Conservation (phyloP, 2,113 vertebrate species). For the Cromileptes altivelis region DNA sequence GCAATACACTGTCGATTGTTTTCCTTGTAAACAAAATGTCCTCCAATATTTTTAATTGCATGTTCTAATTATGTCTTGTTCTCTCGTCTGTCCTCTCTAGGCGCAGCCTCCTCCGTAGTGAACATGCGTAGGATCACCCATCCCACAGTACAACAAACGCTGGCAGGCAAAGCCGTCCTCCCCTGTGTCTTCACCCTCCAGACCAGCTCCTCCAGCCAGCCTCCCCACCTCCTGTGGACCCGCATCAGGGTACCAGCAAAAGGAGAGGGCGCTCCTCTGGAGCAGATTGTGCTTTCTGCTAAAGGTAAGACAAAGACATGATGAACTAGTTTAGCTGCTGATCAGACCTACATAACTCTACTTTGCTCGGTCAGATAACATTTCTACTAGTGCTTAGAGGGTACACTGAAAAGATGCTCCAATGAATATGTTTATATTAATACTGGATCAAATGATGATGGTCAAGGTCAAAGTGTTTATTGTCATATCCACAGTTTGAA, state of each 20-base stretch:
- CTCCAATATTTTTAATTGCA: constrained; percentile 8
- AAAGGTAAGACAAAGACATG: constrained; percentile 79
- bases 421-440: constrained; percentile 15
- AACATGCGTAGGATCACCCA: constrained; percentile 88
- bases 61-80: constrained; percentile 7
- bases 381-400: not conserved
- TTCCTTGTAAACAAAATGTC: not conserved
- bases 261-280: constrained; percentile 72
- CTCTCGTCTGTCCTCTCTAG: constrained; percentile 38
- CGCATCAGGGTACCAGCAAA: constrained; percentile 78
- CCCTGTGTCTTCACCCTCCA: constrained; percentile 90
- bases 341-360: not conserved
- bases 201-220: constrained; percentile 51
- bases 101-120: constrained; percentile 84
- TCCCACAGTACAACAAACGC: constrained; percentile 75
- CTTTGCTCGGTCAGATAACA: not conserved
- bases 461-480: too few relatives aligned
- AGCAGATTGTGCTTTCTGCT: constrained; percentile 89
- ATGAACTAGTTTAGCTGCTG: not conserved
- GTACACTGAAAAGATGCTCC: not conserved
- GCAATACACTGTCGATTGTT: not conserved
- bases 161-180: constrained; percentile 89
- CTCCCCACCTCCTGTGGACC: constrained; percentile 92
- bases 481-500: too few relatives aligned
- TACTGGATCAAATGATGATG: not conserved